Percentiles rank a stretch among this genome's conserved stretches.
phyloP scores from a whole-genome alignment of 2,888 invertebrate genomes.

The Amblyteles armatorius region DNA sequence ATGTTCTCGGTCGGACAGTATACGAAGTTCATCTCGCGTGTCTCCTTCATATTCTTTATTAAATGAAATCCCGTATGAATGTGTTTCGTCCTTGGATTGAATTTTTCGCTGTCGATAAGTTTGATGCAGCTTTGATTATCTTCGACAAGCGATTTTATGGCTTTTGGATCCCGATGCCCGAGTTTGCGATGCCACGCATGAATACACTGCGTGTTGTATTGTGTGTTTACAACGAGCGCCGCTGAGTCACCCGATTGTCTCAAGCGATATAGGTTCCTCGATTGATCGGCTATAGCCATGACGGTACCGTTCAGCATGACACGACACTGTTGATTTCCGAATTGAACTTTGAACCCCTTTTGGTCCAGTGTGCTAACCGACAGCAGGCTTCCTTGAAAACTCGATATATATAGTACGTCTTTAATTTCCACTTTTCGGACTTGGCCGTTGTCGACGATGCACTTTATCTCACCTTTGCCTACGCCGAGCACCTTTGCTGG shows the following conservation, averaged over 20 bases:
- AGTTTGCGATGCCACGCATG: slow-evolving; percentile 71
- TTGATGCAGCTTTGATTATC: slow-evolving; percentile 57
- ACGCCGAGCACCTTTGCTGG: slow-evolving; percentile 45
- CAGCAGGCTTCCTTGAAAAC: slow-evolving; percentile 57
- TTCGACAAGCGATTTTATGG: slow-evolving; percentile 58
- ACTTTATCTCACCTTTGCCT: slow-evolving; percentile 58
- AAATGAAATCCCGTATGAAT: slow-evolving; percentile 55
- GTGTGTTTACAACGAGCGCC: slow-evolving; percentile 12
- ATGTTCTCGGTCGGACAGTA: slow-evolving; percentile 37
- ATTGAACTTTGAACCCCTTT: slow-evolving; percentile 42
- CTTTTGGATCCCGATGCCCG: slow-evolving; percentile 66
- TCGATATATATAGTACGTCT: slow-evolving; percentile 65
- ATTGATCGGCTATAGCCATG: slow-evolving; percentile 31
- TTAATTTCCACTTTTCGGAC: slow-evolving; percentile 42
- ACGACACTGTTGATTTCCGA: slow-evolving; percentile 51
- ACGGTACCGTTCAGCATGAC: slow-evolving; percentile 48
- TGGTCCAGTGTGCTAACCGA: slow-evolving; percentile 63
- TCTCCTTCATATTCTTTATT: slow-evolving; percentile 35
- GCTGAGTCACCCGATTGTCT: slow-evolving; percentile 42
- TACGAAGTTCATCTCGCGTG: background rate
- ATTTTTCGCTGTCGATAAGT: slow-evolving; percentile 32
- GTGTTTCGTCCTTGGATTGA: slow-evolving; percentile 54
- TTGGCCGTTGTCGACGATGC: slow-evolving; percentile 22
- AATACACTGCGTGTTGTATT: slow-evolving; percentile 56
- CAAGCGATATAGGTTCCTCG: slow-evolving; percentile 60